These are phyloP conservation scores for Perdix hodgsoniae DNA, from an alignment of 2,797 vertebrate genomes.

Conservation along the genomic window DNA sequence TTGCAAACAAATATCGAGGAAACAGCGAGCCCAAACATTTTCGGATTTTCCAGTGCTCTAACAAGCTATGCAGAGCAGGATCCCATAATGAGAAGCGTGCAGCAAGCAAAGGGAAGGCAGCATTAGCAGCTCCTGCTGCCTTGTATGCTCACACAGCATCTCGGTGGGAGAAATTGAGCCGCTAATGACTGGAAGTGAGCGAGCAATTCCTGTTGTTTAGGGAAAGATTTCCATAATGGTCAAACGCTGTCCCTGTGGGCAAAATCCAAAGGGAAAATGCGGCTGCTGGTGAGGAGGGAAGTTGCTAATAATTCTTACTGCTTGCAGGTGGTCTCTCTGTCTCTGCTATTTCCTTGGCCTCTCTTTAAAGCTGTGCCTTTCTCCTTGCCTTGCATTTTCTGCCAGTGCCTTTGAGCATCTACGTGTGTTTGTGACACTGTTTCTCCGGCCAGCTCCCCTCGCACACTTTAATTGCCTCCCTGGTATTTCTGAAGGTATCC, in stretches of 20 bases:
- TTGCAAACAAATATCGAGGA: not conserved
- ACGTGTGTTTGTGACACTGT: not conserved
- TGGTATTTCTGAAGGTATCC: constrained; percentile 24
- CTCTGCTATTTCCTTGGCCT: not conserved
- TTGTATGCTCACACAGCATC: not conserved
- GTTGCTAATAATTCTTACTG: not conserved
- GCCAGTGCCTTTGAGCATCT: not conserved
- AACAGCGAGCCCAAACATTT: not conserved
- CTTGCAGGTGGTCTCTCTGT: not conserved
- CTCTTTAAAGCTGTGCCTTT: not conserved
- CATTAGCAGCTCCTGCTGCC: not conserved
- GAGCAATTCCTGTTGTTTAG: not conserved
- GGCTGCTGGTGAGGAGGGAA: not conserved
- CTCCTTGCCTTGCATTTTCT: constrained; percentile 52
- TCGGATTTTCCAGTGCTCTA: not conserved
- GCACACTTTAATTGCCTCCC: constrained; percentile 40
- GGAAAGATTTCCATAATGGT: not conserved
- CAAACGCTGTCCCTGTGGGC: not conserved
- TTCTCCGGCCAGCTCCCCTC: not conserved
- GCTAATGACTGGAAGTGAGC: not conserved
- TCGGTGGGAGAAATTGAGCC: not conserved
- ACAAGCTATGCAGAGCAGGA: not conserved
- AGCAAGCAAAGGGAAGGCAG: not conserved
- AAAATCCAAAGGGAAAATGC: not conserved
- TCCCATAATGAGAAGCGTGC: not conserved